Conservation (phyloP, 37 sponge, comb jelly and placozoan genomes). For the Diacarnus erythraeanus region DNA sequence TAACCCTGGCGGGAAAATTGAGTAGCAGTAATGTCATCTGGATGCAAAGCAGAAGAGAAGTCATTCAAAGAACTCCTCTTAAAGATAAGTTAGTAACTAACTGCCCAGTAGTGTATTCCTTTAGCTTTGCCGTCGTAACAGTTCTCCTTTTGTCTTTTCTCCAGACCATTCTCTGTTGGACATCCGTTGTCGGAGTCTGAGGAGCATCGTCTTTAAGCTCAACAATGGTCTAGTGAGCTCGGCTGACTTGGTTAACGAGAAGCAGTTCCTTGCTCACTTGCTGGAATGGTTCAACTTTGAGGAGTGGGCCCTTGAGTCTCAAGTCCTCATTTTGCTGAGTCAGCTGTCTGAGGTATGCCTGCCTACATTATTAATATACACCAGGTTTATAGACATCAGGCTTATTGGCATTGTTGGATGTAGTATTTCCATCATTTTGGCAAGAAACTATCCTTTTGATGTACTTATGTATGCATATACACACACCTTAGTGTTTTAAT, state of each 20-base stretch:
- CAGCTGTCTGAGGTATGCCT: constrained; percentile 44
- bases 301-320: constrained; percentile 52
- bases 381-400: no score
- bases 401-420: no score
- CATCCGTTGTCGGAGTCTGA: constrained; percentile 50
- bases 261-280: constrained; percentile 39
- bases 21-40: no score
- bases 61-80: not conserved
- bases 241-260: constrained; percentile 55
- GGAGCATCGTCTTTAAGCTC: constrained; percentile 62
- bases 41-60: no score
- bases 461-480: no score
- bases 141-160: not conserved
- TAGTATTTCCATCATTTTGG: no score
- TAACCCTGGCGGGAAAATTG: not conserved
- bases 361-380: no score
- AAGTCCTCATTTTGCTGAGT: constrained; percentile 42
- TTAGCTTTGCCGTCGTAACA: not conserved
- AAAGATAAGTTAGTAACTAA: not conserved
- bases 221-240: constrained; percentile 26
- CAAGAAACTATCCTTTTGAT: no score
- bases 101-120: not conserved
- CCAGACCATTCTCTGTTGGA: constrained; percentile 10
- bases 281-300: constrained; percentile 84
- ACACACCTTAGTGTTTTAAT: no score